Conservation (phyloP, 2,797 vertebrate species). For the Pristis pectinata region DNA sequence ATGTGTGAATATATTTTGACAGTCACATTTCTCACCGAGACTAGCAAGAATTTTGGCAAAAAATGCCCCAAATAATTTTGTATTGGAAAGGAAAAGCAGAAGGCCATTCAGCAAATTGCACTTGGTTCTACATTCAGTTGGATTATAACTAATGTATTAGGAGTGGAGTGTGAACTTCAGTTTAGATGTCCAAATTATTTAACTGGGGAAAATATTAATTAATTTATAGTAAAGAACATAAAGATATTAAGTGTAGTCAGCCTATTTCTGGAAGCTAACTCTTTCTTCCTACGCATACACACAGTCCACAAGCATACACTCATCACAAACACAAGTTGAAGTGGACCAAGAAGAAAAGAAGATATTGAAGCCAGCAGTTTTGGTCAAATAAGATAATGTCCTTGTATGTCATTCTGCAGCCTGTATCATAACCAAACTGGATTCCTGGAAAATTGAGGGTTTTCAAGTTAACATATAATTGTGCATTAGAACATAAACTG, state of each 20-base stretch:
- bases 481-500: background rate
- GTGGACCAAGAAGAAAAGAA: too few species aligned
- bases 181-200: background rate
- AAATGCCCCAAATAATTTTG: background rate
- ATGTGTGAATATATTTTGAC: background rate
- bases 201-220: background rate
- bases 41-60: background rate
- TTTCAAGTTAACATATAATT: background rate
- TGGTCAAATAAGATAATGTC: too few species aligned
- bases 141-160: background rate
- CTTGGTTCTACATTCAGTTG: background rate
- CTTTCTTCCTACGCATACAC: too few species aligned
- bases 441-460: too few species aligned
- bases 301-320: too few species aligned
- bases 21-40: background rate
- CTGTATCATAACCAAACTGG: background rate
- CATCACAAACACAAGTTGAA: too few species aligned
- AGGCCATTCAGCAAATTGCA: background rate
- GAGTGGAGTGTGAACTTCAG: too few species aligned
- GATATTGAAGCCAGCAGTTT: too few species aligned
- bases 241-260: too few species aligned
- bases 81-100: background rate
- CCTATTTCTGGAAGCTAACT: too few species aligned
- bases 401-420: background rate
- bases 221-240: background rate